These are phyloP conservation scores for Poeciliopsis gracilis DNA, from an alignment of 2,797 vertebrate genomes.

Conservation along the genomic window DNA sequence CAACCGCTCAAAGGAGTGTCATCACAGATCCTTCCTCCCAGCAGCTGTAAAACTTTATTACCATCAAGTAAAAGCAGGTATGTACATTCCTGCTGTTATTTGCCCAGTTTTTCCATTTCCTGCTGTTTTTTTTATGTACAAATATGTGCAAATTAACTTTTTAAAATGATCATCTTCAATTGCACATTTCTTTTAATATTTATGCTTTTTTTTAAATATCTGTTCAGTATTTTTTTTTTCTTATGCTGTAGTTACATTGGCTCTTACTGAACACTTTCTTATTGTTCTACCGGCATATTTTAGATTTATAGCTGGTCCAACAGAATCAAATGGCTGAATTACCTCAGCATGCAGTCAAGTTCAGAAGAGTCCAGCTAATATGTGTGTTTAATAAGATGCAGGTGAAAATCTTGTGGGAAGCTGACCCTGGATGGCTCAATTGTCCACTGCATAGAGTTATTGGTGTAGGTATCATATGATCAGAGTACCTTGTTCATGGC, in stretches of 20 bases:
- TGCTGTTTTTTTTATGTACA: not conserved
- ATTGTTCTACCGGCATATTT: not conserved
- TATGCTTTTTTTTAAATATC: not conserved
- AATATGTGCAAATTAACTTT: not conserved
- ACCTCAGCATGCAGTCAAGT: not conserved
- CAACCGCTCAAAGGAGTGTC: not conserved
- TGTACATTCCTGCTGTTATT: not conserved
- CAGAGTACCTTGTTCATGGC: not conserved
- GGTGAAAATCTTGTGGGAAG: not conserved
- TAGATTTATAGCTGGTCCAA: not conserved
- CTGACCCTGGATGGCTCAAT: not conserved
- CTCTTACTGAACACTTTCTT: not conserved
- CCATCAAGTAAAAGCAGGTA: not conserved
- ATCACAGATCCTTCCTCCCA: not conserved
- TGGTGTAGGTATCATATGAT: not conserved
- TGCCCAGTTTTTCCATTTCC: not conserved
- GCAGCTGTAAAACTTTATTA: not conserved
- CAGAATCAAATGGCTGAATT: conserved; percentile 1
- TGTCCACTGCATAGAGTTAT: not conserved
- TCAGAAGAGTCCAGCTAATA: not conserved
- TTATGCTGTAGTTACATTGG: not conserved
- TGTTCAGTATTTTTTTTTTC: not conserved
- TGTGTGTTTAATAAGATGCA: not conserved
- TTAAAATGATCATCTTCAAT: not conserved
- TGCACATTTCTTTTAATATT: not conserved